Evolutionary conservation across 92 coral and sea anemone genomes (phyloP).

Genomic region (Paramuricea clavata): DNA sequence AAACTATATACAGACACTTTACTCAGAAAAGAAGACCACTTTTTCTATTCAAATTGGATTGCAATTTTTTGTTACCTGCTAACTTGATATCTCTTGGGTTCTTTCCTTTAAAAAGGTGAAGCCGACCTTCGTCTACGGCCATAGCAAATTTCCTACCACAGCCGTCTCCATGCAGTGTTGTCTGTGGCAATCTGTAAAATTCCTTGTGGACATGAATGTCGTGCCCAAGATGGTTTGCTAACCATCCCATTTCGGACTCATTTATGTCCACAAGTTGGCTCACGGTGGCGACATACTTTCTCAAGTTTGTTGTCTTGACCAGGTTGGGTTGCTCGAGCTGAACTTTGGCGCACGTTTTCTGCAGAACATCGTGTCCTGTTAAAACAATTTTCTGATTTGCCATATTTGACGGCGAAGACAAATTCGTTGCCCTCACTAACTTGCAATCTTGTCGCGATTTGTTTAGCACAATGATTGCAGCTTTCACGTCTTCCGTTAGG

Average conservation of each 20-base stretch:
- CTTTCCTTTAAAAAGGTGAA: constrained; percentile 5
- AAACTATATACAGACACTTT: too few relatives aligned
- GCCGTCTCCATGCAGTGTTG: constrained; percentile 48
- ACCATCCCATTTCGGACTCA: constrained; percentile 40
- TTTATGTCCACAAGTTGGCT: constrained; percentile 41
- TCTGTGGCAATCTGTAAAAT: constrained; percentile 54
- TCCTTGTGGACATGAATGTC: constrained; percentile 56
- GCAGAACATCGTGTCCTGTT: constrained; percentile 25
- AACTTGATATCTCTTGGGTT: not conserved
- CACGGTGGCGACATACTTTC: constrained; percentile 38
- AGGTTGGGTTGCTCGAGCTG: not conserved
- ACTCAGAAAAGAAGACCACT: too few relatives aligned
- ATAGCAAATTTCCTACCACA: constrained; percentile 52
- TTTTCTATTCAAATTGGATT: too few relatives aligned
- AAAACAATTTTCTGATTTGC: constrained; percentile 40
- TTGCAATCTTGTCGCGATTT: constrained; percentile 45
- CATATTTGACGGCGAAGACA: constrained; percentile 58
- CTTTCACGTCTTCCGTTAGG: too few relatives aligned
- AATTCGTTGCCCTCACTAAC: constrained; percentile 46
- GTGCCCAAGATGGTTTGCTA: constrained; percentile 56
- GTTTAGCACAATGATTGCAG: constrained; percentile 45
- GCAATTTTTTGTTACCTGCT: too few relatives aligned
- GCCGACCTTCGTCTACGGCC: constrained; percentile 51
- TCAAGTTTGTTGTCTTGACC: not conserved
- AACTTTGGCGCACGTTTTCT: not conserved